Evolutionary conservation across 2,113 vertebrate genomes (phyloP), one percentile per base, ranked within the genome.

Genomic region (Calyptomena viridis): DNA sequence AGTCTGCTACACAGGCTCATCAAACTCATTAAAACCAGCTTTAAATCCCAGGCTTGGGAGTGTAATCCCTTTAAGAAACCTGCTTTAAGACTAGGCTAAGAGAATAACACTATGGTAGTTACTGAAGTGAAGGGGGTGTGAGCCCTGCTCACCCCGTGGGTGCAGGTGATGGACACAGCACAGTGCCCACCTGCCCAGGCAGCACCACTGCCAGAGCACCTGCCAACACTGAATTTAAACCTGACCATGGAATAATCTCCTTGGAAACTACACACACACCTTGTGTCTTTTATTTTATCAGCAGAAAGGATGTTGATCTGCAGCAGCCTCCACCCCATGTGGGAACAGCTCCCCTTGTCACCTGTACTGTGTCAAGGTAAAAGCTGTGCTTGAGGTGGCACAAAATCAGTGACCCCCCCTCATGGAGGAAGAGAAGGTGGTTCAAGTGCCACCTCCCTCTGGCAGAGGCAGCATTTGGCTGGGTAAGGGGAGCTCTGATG

Each of bases 1-100:
- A 93, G 90, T 44, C 92, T 86, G 79, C 90, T 86, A 76, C 92
- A 66, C 75, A 69, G 94, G 71, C 90, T 94, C 92, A 96, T 93
- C 96, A 94, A 76, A 92, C 83, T 95, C 94, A 94, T 96, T 95
- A 97, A 96, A 93, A 59, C 40, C 40, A 93, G 86, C 90, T 95
- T 71, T 84, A 90, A 94, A 83, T 86, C 94, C 83, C 55, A 88
- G 63, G 59, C 90, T 95, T 79, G 64, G 88, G n/a, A 95, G 63
- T 5, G 55, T 95, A 96, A 96, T 96, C 95, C 94, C 90, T 92
- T 92, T 80, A 74, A 94, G 91, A 88, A 92, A 95, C 67, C 49
- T 60, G 59, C 90, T n/a, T n/a, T n/a, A n/a, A 85, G 88, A 37
- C 79, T 11, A 19, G 79, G 79, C 68, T 67, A n/a, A 37, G 53